Conservation (phyloP, 1,140 invertebrate genomes). For the Colletes latitarsis region DNA sequence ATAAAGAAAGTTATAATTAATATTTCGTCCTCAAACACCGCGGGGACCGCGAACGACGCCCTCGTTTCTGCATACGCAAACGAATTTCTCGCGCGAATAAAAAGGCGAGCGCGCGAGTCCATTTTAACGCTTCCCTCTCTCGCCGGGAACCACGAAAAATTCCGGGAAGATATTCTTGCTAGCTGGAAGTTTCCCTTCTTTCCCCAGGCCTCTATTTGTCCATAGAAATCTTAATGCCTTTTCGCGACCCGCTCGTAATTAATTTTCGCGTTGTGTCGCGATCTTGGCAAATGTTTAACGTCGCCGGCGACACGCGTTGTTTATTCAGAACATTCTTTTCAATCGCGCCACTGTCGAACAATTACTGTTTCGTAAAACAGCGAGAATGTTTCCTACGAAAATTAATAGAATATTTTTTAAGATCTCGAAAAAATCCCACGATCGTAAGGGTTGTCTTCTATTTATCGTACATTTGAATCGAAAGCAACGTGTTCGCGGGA, state of each 20-base stretch:
- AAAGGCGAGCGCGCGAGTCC: neutral
- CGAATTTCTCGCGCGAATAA: conserved; percentile 17
- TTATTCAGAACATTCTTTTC: neutral
- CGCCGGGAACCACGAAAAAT: neutral
- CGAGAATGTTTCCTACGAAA: no score
- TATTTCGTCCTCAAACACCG: conserved; percentile 27
- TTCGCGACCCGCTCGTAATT: neutral
- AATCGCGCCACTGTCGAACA: no score
- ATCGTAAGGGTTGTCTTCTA: no score
- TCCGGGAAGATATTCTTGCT: neutral
- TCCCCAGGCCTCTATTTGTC: neutral
- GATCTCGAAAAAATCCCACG: no score
- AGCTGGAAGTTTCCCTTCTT: neutral
- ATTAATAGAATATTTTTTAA: no score
- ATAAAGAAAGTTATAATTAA: conserved; percentile 53
- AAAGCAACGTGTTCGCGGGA: no score
- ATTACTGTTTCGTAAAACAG: no score
- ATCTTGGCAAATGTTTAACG: conserved; percentile 6
- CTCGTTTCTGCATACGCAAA: conserved; percentile 5
- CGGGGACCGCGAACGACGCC: neutral
- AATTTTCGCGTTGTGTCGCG: neutral
- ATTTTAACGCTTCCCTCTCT: neutral
- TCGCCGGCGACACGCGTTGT: neutral
- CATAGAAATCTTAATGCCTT: neutral
- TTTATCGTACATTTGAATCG: no score